Percentiles rank a stretch among this genome's conserved stretches.
These are phyloP conservation scores for Oceanodroma leucorhoa DNA, from an alignment of 2,797 vertebrate genomes.

Conservation along the genomic window DNA sequence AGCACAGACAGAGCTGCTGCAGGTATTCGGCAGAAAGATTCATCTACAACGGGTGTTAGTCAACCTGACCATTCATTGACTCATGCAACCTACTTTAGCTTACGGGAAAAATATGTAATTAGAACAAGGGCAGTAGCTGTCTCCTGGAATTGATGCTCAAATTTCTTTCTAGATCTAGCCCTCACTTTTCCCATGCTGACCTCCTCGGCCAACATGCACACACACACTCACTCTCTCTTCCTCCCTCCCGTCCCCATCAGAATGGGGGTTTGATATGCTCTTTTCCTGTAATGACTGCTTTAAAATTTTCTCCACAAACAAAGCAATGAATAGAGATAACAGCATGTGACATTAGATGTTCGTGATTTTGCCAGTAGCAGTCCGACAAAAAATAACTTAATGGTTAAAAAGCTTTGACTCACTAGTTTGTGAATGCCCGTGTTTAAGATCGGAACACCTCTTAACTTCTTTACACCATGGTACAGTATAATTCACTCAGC, in stretches of 20 bases:
- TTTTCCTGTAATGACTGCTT: background rate
- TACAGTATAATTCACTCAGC: slow-evolving; percentile 57
- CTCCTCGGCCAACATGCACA: background rate
- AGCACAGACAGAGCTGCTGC: background rate
- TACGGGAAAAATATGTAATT: background rate
- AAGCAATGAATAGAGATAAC: background rate
- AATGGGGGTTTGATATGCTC: background rate
- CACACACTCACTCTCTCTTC: background rate
- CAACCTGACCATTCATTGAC: background rate
- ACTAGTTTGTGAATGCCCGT: slow-evolving; percentile 41
- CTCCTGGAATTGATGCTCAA: background rate
- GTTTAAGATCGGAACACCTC: slow-evolving; percentile 70
- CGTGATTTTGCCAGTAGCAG: slow-evolving; percentile 7
- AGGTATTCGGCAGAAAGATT: background rate
- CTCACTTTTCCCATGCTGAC: background rate
- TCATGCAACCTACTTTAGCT: background rate
- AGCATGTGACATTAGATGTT: background rate
- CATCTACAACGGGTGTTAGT: background rate
- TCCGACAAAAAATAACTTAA: background rate
- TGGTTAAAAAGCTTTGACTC: slow-evolving; percentile 24
- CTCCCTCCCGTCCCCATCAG: background rate
- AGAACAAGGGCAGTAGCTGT: background rate
- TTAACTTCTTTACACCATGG: slow-evolving; percentile 71
- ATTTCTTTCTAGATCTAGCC: background rate
- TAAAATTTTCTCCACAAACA: background rate